phyloP scores from a whole-genome alignment of 2,888 invertebrate species.

The Homarus gammarus region DNA sequence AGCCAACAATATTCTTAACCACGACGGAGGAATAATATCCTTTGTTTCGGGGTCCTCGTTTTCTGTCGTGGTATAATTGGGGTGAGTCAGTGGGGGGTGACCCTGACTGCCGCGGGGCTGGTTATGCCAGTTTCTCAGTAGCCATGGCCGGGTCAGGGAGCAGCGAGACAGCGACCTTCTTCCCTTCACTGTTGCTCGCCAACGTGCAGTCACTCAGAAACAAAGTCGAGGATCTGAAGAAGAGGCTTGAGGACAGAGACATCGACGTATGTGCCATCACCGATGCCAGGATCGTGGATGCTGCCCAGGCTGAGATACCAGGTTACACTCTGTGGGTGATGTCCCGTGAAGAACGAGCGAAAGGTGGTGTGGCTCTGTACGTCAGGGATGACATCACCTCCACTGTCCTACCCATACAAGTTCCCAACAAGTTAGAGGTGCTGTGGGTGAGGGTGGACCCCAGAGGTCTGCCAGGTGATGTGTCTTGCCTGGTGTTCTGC shows the following conservation, averaged over 20 bases:
- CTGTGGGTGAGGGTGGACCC: conserved; percentile 40
- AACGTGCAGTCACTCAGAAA: conserved; percentile 20
- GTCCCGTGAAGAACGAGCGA: background rate
- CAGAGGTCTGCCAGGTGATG: conserved; percentile 30
- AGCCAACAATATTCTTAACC: background rate
- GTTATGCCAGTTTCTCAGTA: conserved; percentile 8
- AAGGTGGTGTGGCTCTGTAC: conserved; percentile 18
- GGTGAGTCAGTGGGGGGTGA: background rate
- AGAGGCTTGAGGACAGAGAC: conserved; percentile 37
- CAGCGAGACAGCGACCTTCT: background rate
- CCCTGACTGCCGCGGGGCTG: background rate
- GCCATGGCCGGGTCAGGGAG: conserved; percentile 44
- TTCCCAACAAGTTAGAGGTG: conserved; percentile 25
- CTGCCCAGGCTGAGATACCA: background rate
- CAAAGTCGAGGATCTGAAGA: conserved; percentile 26
- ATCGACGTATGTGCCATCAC: conserved; percentile 48
- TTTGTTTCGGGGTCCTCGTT: background rate
- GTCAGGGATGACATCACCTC: conserved; percentile 42
- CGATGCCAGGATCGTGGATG: conserved; percentile 6
- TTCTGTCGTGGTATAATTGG: background rate
- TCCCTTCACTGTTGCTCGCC: conserved; percentile 39
- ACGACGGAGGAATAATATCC: background rate
- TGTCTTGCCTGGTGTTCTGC: conserved; percentile 43
- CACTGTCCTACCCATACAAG: conserved; percentile 29
- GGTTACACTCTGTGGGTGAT: conserved; percentile 36